Percentiles rank a stretch among this genome's conserved stretches.
phyloP scores from a whole-genome alignment of 2,113 vertebrate genomes.

The Indicator maculatus region DNA sequence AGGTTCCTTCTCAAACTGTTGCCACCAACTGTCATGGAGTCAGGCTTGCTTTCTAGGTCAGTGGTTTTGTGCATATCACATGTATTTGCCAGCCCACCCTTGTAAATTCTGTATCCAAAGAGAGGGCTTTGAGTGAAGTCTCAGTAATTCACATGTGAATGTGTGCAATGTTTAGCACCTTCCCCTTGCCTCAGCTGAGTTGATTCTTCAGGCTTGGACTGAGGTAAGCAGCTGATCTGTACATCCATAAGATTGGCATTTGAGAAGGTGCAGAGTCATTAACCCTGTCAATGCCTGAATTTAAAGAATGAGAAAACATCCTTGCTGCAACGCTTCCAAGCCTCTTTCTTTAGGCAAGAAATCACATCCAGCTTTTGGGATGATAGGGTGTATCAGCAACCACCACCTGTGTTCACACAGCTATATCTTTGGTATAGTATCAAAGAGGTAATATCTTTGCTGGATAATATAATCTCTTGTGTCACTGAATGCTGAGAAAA shows the following conservation, averaged over 20 bases:
- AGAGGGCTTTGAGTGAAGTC: neutral
- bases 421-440: no score
- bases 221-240: neutral
- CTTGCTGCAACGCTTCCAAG: neutral
- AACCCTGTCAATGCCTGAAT: neutral
- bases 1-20: conserved; percentile 4
- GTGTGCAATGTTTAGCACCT: accelerated
- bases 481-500: neutral
- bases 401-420: neutral
- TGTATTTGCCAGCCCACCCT: neutral
- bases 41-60: neutral
- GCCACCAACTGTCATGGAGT: accelerated
- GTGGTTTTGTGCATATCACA: neutral
- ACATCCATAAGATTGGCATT: neutral
- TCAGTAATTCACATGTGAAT: neutral
- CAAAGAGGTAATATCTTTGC: neutral
- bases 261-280: neutral
- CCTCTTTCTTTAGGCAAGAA: neutral
- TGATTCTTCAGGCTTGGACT: neutral
- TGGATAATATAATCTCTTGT: neutral
- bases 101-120: neutral
- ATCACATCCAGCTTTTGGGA: accelerated
- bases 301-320: neutral
- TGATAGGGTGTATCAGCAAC: neutral
- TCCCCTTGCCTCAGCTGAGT: neutral